Conservation (phyloP, 2,113 vertebrate genomes). For the Mormoops blainvillei region DNA sequence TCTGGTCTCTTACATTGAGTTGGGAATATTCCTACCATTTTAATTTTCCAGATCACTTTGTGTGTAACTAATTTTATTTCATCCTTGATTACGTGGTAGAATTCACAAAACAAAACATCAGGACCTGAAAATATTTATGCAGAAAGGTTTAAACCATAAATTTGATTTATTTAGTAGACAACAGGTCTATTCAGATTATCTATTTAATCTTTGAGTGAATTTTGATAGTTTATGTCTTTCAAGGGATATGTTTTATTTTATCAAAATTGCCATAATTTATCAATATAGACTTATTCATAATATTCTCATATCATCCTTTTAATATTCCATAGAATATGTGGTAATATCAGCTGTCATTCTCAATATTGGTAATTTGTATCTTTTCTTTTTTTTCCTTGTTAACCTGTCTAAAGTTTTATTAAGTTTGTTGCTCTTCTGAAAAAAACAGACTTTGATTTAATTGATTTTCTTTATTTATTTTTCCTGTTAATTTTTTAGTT, state of each 20-base stretch:
- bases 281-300: neutral
- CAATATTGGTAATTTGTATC: neutral
- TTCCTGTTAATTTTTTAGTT: neutral
- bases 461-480: neutral
- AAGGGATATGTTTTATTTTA: neutral
- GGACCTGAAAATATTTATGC: neutral
- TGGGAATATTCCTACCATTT: neutral
- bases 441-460: neutral
- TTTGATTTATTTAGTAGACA: neutral
- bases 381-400: neutral
- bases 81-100: neutral
- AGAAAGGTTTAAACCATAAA: neutral
- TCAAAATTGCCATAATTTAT: neutral
- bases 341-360: neutral
- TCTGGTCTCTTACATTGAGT: neutral
- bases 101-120: neutral
- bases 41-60: neutral
- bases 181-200: neutral
- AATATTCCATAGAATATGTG: neutral
- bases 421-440: neutral
- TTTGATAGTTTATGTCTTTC: neutral
- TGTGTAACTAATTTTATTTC: slow-evolving; percentile 27
- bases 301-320: neutral
- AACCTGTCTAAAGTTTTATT: neutral
- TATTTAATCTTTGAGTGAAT: neutral